Conservation (phyloP, 2,113 vertebrate species). For the Catharus minimus region DNA sequence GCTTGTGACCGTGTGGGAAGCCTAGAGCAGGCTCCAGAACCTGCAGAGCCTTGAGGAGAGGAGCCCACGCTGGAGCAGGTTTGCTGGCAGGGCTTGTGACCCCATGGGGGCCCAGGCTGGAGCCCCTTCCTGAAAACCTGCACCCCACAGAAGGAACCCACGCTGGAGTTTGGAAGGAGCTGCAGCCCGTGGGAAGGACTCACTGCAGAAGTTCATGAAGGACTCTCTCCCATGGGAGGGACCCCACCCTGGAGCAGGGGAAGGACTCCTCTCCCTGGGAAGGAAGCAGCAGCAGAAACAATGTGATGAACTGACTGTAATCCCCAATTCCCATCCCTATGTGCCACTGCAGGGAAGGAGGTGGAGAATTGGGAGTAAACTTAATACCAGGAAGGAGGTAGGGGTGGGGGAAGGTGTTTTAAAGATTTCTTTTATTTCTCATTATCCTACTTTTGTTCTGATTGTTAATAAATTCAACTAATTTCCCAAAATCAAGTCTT, state of each 20-base stretch:
- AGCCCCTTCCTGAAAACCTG: background rate
- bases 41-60: background rate
- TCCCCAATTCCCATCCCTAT: background rate
- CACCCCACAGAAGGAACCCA: background rate
- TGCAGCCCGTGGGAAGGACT: background rate
- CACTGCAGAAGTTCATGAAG: background rate
- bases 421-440: background rate
- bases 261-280: background rate
- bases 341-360: background rate
- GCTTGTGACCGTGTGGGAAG: background rate
- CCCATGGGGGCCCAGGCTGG: background rate
- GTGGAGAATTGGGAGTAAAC: background rate
- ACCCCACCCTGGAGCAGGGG: background rate
- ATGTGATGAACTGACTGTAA: background rate
- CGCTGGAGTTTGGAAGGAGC: accelerated
- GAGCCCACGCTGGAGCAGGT: background rate
- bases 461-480: background rate
- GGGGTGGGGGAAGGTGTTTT: background rate
- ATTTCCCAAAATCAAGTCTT: background rate
- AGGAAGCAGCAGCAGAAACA: background rate
- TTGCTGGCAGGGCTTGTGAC: background rate
- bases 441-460: background rate
- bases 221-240: background rate
- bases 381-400: background rate
- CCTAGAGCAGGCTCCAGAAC: background rate